Percentiles rank a stretch among this genome's conserved stretches.
Conservation (phyloP, 2,888 invertebrate genomes). For the Serripes groenlandicus region DNA sequence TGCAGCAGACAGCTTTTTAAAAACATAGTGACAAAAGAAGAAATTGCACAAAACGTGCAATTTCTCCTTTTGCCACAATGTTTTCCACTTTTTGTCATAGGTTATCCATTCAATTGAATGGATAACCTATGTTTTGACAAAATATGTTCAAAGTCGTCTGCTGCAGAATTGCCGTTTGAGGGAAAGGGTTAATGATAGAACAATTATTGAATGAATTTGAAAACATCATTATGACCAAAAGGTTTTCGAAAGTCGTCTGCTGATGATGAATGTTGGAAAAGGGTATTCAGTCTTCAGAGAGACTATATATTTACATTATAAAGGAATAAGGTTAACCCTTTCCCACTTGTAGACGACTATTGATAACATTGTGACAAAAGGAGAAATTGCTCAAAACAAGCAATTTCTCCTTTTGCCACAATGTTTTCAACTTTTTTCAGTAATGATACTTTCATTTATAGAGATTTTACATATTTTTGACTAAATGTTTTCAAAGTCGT, state of each 20-base stretch:
- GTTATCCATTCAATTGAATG: not conserved
- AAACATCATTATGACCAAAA: not conserved
- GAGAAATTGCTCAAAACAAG: not conserved
- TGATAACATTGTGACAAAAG: not conserved
- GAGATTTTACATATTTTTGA: too few species aligned
- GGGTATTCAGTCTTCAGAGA: too few species aligned
- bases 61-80: not conserved
- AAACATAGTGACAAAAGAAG: not conserved
- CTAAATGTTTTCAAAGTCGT: not conserved
- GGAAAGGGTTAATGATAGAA: not conserved
- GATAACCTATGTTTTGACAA: not conserved
- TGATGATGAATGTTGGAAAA: too few species aligned
- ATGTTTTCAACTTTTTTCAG: not conserved
- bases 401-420: not conserved
- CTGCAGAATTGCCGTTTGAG: not conserved
- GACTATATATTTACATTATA: too few species aligned
- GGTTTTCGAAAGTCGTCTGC: too few species aligned
- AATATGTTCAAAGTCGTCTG: not conserved
- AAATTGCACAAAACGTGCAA: not conserved
- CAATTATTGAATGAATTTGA: not conserved
- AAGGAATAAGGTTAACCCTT: not conserved
- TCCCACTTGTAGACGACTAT: not conserved
- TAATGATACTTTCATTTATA: too few species aligned
- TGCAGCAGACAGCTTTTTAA: not conserved
- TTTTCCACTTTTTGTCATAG: not conserved